Base-by-base conservation (phyloP, 92 coral and sea anemone genomes). In the Zoanthus solanderi region DNA sequence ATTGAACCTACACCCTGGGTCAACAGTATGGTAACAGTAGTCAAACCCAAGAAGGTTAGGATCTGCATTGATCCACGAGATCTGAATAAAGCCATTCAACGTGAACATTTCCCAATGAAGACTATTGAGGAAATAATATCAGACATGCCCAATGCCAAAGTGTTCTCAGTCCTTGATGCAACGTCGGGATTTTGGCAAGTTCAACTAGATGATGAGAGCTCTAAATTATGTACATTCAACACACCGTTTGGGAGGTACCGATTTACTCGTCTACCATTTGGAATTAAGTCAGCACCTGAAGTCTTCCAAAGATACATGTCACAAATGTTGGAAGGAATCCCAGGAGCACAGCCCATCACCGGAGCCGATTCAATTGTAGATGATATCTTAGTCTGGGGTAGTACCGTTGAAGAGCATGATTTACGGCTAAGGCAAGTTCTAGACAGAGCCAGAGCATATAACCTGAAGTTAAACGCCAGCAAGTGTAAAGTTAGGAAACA, bases 101-200 rank as follows among this genome's bases (percentile, higher is more conserved):
- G 76, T 32, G 83, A 74, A 56, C 54, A 71, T 79, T 61, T 78
- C 60, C 90, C 82, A 17, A 88, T 79, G 90, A 79, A 68, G 17
- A 69, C 90, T 17, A 54, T 52, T 14, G 71, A 87, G 67, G 87
- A 87, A 79, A 69, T 87, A 13, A 79, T 72, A 53, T 84, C 71
- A 61, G 90, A 87, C 71, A 52, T 87, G 86, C 76, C 60, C 57
- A 65, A 78, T 47, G 90, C 79, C 68, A 78, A 79, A 17, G 78
- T 87, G 12, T 87, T 87, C 48, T 58, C 75, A 78, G 90, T 79
- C 30, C 60, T 79, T 7, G 90, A 88, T 16, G 88, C 83, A 18
- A 82, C 69, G 15, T 66, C 72, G 6, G 75, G 88, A 32, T 88
- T 79, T 57, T 88, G 88, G 77, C 67, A 66, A 66, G 30, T 66